Conservation (phyloP, 2,888 invertebrate genomes). For the Choristoneura rosaceana region DNA sequence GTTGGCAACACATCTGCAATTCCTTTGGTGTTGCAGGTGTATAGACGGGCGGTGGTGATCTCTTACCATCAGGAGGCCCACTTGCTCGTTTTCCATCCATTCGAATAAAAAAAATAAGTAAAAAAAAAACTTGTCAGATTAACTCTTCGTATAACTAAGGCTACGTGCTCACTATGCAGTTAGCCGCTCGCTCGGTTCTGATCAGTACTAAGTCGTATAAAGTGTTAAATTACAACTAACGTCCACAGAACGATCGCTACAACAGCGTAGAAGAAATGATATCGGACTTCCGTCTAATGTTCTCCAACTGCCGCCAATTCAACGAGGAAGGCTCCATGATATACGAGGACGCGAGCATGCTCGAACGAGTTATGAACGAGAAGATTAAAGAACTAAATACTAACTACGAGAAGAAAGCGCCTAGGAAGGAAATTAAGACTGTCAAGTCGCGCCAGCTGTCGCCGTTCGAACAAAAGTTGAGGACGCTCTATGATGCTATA, state of each 20-base stretch:
- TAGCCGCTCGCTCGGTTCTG: too few relatives aligned
- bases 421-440: constrained; percentile 80
- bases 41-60: too few relatives aligned
- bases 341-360: constrained; percentile 95
- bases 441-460: constrained; percentile 77
- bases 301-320: constrained; percentile 97
- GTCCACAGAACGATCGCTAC: constrained; percentile 89
- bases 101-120: too few relatives aligned
- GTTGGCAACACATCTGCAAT: too few relatives aligned
- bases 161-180: too few relatives aligned
- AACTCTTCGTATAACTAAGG: too few relatives aligned
- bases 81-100: too few relatives aligned
- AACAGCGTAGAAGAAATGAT: constrained; percentile 93
- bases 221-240: constrained; percentile 7
- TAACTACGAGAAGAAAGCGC: constrained; percentile 79
- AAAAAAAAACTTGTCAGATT: too few relatives aligned
- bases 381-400: constrained; percentile 91
- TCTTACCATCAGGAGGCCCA: too few relatives aligned
- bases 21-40: too few relatives aligned
- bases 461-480: constrained; percentile 90
- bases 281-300: constrained; percentile 96
- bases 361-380: constrained; percentile 94
- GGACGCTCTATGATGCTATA: constrained; percentile 94
- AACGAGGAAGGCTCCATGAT: constrained; percentile 98
- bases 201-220: too few relatives aligned